Conservation (phyloP, 35 echinoderm and acorn worm species). For the Ophioderma brevispina region DNA sequence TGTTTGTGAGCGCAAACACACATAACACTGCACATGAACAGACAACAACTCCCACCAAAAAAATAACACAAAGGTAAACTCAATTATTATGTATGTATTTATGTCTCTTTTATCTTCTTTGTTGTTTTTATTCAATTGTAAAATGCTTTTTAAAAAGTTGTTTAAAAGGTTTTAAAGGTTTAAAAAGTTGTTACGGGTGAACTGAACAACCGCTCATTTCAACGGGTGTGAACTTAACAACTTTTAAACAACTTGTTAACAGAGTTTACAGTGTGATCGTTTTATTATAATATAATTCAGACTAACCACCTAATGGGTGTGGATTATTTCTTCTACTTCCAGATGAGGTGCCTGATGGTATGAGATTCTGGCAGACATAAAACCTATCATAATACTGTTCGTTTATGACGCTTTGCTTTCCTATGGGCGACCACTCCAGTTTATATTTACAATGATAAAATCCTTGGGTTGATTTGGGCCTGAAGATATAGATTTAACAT, state of each 20-base stretch:
- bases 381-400: conserved; percentile 75
- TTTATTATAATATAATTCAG: conserved; percentile 57
- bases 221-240: background rate
- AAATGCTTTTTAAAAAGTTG: too few relatives aligned
- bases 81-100: too few relatives aligned
- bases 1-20: too few relatives aligned
- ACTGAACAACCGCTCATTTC: background rate
- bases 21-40: too few relatives aligned
- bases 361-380: conserved; percentile 57
- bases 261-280: background rate
- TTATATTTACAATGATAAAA: conserved; percentile 53
- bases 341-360: conserved; percentile 78
- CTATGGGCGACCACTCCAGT: conserved; percentile 37
- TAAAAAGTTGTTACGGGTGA: too few relatives aligned
- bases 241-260: background rate
- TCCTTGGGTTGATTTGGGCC: conserved; percentile 69
- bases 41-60: too few relatives aligned
- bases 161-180: too few relatives aligned
- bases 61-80: too few relatives aligned
- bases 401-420: conserved; percentile 55
- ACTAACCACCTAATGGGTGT: conserved; percentile 88
- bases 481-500: too few relatives aligned
- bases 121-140: too few relatives aligned
- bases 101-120: too few relatives aligned
- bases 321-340: conserved; percentile 91